Evolutionary conservation across 2,113 vertebrate species (phyloP), one percentile per base, ranked within the genome.

Genomic region (Mustela lutreola): DNA sequence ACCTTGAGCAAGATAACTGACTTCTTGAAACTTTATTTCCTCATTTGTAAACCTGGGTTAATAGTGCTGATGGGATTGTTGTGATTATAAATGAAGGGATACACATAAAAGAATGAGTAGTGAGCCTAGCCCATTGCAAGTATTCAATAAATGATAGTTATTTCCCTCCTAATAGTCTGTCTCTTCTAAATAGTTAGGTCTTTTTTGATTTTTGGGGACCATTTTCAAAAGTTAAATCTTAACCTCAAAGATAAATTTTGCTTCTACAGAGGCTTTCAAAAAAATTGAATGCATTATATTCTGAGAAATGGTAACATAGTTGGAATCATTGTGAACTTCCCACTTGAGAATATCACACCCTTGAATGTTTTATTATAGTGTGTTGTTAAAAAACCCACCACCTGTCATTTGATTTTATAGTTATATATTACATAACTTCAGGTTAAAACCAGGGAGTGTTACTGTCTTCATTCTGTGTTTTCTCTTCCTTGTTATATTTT

Each of bases 1-100:
- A 97, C 98, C 97, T 98, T 97, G 96, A 82, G 81, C 62, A 90
- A 95, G 80, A 87, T 92, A 97, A 95, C 39, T 91, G 90, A 83
- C 62, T 65, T 89, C 62, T 92, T 5, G 83, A 45, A 96, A 95
- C 91, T 97, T 95, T 91, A 82, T 70, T 94, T 94, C 65, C 91
- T 97, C 62, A 39, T 95, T 79, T 96, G 50, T 85, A 90, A 92
- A 95, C 76, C 56, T 42, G 45, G n/a, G 31, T 4, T 73, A 73
- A 67, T 83, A 60, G 76, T 86, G 58, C 70, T 78, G 85, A 82
- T 45, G 60, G 90, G 45, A 31, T 63, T 45, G 60, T 91, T 94
- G 88, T 94, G 78, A 78, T 91, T 91, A 86, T 65, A 88, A 81
- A 60, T 18, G 71, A 94, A 36, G 95, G 36, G 71, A 94, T 56